These are phyloP conservation scores for Stomatorhinus walkeri DNA, from an alignment of 2,797 vertebrate genomes.

Conservation along the genomic window DNA sequence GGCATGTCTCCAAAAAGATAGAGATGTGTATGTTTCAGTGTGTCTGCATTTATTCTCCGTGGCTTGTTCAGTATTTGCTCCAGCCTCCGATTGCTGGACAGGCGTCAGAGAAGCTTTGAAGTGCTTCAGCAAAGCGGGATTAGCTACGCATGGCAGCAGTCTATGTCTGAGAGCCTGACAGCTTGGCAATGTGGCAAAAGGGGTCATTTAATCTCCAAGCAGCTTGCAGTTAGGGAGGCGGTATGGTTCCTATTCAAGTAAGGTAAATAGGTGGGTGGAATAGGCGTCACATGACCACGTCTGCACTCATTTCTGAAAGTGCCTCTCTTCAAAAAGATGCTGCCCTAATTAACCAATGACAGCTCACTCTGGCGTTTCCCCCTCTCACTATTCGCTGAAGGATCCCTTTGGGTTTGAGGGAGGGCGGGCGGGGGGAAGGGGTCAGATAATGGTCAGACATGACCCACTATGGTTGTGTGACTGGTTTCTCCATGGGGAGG, in stretches of 20 bases:
- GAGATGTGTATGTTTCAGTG: neutral
- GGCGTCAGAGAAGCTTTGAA: constrained; percentile 31
- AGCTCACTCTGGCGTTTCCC: neutral
- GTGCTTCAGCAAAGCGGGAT: constrained; percentile 36
- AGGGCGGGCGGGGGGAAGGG: neutral
- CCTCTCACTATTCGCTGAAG: neutral
- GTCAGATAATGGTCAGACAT: neutral
- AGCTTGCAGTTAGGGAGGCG: constrained; percentile 8
- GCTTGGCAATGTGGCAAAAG: constrained; percentile 29
- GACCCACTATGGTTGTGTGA: neutral
- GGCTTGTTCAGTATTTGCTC: neutral
- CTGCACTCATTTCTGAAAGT: neutral
- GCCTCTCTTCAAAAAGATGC: neutral
- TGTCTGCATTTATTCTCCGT: neutral
- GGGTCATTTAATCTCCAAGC: constrained; percentile 24
- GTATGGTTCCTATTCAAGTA: neutral
- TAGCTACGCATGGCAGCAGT: constrained; percentile 32
- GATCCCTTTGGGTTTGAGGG: neutral
- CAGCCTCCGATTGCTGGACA: neutral
- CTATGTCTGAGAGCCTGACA: constrained; percentile 38
- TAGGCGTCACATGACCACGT: neutral
- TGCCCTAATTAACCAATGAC: neutral
- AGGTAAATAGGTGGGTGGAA: neutral
- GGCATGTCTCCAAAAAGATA: neutral
- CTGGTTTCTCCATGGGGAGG: neutral